Conservation (phyloP, 1,140 invertebrate species). For the Drosophila navojoa region DNA sequence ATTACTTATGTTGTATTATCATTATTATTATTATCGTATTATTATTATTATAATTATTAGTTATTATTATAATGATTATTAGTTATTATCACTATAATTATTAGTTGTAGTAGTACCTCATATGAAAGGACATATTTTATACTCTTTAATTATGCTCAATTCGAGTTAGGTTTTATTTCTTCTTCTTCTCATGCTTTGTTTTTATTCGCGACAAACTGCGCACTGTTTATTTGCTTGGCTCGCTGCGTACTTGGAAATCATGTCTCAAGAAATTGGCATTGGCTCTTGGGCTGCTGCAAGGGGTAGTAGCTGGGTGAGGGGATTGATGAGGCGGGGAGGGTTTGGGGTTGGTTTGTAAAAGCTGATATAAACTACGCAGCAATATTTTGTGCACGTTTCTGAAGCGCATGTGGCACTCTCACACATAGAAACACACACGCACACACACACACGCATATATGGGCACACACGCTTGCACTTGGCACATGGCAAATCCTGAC, state of each 20-base stretch:
- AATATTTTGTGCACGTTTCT: slow-evolving; percentile 51
- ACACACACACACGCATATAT: slow-evolving; percentile 5
- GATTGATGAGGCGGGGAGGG: neutral
- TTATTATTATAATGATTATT: too few relatives aligned
- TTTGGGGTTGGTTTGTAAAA: slow-evolving; percentile 16
- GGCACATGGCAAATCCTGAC: slow-evolving; percentile 56
- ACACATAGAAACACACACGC: neutral
- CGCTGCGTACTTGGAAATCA: slow-evolving; percentile 64
- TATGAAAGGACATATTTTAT: neutral
- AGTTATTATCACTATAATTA: too few relatives aligned
- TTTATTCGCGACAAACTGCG: slow-evolving; percentile 50
- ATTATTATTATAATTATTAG: too few relatives aligned
- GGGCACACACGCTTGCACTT: slow-evolving; percentile 2
- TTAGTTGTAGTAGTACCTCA: too few relatives aligned
- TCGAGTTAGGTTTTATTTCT: neutral
- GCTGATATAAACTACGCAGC: slow-evolving; percentile 71
- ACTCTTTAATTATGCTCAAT: neutral
- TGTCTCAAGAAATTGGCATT: slow-evolving; percentile 61
- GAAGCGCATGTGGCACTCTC: slow-evolving; percentile 38
- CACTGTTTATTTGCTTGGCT: slow-evolving; percentile 57
- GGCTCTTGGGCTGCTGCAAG: slow-evolving; percentile 9
- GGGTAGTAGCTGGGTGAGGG: neutral
- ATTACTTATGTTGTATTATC: too few relatives aligned
- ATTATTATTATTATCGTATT: too few relatives aligned
- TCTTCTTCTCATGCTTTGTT: slow-evolving; percentile 2